A percentile compares a stretch with the other conserved stretches of the same genome.
phyloP scores from a whole-genome alignment of 2,888 invertebrate species.

The Isotomurus palustris region DNA sequence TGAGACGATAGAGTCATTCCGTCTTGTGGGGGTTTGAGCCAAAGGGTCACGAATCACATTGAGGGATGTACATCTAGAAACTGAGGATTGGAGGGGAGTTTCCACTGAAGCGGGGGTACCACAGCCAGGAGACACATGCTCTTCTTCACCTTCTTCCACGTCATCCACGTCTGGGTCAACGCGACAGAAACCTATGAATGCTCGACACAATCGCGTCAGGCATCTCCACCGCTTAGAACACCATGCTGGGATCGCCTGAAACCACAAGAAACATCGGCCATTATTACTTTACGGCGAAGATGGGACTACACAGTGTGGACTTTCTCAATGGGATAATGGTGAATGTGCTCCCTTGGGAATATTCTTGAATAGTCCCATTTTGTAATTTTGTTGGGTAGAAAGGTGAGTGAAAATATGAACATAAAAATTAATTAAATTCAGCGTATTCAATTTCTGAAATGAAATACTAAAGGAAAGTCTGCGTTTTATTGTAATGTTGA shows the following conservation, averaged over 20 bases:
- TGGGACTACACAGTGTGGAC: no score
- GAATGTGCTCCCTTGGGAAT: no score
- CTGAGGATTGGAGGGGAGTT: slow-evolving; percentile 79
- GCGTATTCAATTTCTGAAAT: no score
- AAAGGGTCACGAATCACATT: slow-evolving; percentile 66
- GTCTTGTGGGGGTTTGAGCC: slow-evolving; percentile 47
- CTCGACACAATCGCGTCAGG: slow-evolving; percentile 51
- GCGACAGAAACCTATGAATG: slow-evolving; percentile 63
- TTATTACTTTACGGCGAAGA: no score
- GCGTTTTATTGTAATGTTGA: no score
- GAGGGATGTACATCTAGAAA: slow-evolving; percentile 76
- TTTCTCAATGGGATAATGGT: no score
- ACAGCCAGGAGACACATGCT: slow-evolving; percentile 48
- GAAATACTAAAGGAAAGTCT: no score
- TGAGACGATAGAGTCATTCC: slow-evolving; percentile 46
- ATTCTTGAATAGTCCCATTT: no score
- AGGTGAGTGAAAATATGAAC: no score
- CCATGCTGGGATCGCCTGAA: slow-evolving; percentile 41
- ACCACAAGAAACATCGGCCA: slow-evolving; percentile 5
- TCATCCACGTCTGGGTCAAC: slow-evolving; percentile 57
- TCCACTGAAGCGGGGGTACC: slow-evolving; percentile 67
- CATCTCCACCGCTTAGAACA: slow-evolving; percentile 39
- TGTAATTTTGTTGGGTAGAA: no score
- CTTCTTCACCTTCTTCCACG: slow-evolving; percentile 60
- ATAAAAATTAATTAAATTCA: no score